Base-by-base conservation (phyloP, 1,140 invertebrate genomes). In the Hypsibius dujardini region DNA sequence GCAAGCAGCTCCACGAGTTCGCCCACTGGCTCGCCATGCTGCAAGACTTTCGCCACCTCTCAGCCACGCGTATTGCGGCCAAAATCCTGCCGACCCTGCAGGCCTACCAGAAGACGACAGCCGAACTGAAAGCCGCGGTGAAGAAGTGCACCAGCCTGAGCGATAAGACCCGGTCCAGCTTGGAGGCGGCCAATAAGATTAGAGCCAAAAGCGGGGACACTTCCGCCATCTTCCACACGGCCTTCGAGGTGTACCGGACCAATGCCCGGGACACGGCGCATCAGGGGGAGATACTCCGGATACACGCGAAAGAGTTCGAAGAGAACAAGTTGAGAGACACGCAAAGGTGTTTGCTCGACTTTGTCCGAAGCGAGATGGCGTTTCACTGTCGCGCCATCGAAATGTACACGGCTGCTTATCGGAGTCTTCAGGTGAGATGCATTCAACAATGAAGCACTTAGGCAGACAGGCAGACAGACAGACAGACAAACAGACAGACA, bases 11-110 rank as follows among this genome's bases (percentile, higher is more conserved):
- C 62, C 62, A 15, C 62, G 62, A 67, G 42, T 67, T 67, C 42
- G 42, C 62, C 42, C 62, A 67, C 62, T 67, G 62, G 62, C 12
- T 67, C 12, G 62, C 62, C 12, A 15, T 67, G 62, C 3, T 67
- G 3, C 62, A 67, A 67, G 62, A 67, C 62, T 67, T 67, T 42
- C 62, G 62, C 3, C 62, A 67, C 45, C 12, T 15, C 62, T 67
- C 62, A 12, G 42, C 62, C 62, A 67, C 62, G 12, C 62, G 62
- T 45, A 12, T 67, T 12, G 7, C 42, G 12, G 45, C 3, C 12
- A 67, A 42, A 67, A 67, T 67, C 42, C 12, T 67, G 12, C 62
- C 62, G 12, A 7, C 62, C 42, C 45, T 67, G 3, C 62, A 67
- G 3, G 45, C 12, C 12, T 42, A 15, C 42, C 3, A 12, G 7